phyloP scores from a whole-genome alignment of 2,113 vertebrate species.

The Leucoraja erinaceus region DNA sequence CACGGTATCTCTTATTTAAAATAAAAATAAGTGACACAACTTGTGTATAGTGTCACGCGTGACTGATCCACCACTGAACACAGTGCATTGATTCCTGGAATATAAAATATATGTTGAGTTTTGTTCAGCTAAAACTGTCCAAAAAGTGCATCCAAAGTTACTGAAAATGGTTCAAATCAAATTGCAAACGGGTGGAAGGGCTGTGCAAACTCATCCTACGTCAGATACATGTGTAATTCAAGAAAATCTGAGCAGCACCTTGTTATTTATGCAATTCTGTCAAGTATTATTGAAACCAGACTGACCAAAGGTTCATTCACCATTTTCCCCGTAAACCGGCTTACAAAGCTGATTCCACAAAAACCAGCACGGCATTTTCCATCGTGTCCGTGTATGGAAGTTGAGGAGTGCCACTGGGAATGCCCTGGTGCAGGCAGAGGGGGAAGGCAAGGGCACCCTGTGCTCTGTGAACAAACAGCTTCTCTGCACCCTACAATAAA shows the following conservation, averaged over 20 bases:
- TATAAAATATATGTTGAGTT: not conserved
- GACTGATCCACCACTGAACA: not conserved
- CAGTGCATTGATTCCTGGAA: not conserved
- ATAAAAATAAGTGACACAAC: not conserved
- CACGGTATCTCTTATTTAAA: not conserved
- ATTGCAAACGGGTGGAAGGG: constrained; percentile 10
- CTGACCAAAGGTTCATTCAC: not conserved
- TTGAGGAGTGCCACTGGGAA: constrained; percentile 7
- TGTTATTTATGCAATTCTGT: not conserved
- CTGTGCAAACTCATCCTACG: constrained; percentile 21
- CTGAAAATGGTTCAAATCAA: not conserved
- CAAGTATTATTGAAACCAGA: constrained; percentile 16
- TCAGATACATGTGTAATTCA: not conserved
- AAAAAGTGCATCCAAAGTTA: not conserved
- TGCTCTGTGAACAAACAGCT: constrained; percentile 36
- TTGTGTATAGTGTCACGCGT: not conserved
- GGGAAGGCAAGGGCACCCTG: constrained; percentile 25
- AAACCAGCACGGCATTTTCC: constrained; percentile 7
- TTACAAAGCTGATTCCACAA: not conserved
- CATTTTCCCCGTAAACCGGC: too few species aligned
- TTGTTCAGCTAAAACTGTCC: constrained; percentile 24
- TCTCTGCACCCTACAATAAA: constrained; percentile 24
- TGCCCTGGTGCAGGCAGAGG: not conserved
- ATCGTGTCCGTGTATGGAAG: not conserved
- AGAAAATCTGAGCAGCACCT: not conserved